phyloP scores from a whole-genome alignment of 2,113 vertebrate species.

The Onychostruthus taczanowskii region DNA sequence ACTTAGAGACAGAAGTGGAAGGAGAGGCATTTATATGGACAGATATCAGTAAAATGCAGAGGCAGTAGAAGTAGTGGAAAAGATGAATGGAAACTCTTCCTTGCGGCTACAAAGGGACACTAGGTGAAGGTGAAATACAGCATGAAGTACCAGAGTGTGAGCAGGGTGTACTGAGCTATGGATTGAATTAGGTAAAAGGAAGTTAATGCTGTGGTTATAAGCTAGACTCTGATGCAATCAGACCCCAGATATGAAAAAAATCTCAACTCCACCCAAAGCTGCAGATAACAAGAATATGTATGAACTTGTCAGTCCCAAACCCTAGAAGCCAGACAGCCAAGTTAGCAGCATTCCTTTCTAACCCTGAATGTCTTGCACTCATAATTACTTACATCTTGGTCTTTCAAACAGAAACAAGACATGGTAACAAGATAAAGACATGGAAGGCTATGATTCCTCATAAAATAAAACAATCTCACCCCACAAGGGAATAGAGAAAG shows the following conservation, averaged over 20 bases:
- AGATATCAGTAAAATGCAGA: background rate
- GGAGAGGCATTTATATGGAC: background rate
- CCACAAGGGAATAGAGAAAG: background rate
- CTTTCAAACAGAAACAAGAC: background rate
- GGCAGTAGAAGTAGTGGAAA: background rate
- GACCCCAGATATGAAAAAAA: background rate
- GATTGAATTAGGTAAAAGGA: background rate
- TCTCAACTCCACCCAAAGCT: background rate
- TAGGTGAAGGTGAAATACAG: background rate
- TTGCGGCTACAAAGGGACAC: background rate
- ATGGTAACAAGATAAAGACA: background rate
- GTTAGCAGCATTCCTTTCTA: background rate
- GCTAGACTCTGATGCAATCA: background rate
- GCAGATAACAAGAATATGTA: background rate
- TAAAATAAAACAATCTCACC: background rate
- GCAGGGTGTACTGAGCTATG: background rate
- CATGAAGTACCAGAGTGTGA: background rate
- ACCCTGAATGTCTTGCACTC: background rate
- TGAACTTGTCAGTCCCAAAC: background rate
- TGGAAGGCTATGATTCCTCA: background rate
- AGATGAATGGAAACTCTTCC: background rate
- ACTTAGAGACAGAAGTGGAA: background rate
- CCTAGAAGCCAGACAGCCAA: background rate
- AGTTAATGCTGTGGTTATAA: background rate
- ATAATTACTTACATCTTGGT: background rate